Evolutionary conservation across 1,140 invertebrate genomes (phyloP).

Genomic region (Bombus balteatus): DNA sequence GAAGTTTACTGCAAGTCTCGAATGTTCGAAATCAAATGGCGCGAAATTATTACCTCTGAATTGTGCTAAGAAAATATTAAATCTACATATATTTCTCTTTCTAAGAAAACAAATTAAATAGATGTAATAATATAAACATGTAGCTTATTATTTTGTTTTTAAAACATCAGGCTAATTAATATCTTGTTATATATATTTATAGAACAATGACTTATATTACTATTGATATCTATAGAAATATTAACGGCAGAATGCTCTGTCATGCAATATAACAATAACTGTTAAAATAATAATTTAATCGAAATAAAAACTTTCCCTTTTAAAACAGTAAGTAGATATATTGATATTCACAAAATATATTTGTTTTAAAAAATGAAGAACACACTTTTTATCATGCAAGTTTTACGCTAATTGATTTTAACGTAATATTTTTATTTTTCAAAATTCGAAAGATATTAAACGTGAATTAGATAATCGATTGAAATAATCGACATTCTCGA

Average conservation of each 20-base stretch:
- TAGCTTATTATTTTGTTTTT: background rate
- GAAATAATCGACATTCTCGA: conserved; percentile 7
- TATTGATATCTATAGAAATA: background rate
- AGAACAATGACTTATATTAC: background rate
- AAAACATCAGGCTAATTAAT: background rate
- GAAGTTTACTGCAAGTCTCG: conserved; percentile 50
- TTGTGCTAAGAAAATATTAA: background rate
- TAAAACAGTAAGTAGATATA: background rate
- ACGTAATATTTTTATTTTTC: background rate
- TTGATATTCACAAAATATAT: background rate
- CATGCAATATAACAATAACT: background rate
- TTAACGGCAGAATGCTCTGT: background rate
- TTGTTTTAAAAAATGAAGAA: background rate
- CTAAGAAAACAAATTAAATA: background rate
- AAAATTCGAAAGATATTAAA: background rate
- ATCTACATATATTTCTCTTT: background rate
- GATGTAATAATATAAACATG: background rate
- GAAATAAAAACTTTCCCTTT: background rate
- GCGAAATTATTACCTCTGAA: conserved; percentile 9
- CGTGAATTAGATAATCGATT: conserved; percentile 18
- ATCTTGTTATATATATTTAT: background rate
- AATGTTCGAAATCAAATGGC: conserved; percentile 43
- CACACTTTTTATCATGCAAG: background rate
- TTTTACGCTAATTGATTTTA: background rate
- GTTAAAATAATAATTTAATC: background rate